Evolutionary conservation across 2,797 vertebrate genomes (phyloP).

Genomic region (Bovichtus diacanthus): DNA sequence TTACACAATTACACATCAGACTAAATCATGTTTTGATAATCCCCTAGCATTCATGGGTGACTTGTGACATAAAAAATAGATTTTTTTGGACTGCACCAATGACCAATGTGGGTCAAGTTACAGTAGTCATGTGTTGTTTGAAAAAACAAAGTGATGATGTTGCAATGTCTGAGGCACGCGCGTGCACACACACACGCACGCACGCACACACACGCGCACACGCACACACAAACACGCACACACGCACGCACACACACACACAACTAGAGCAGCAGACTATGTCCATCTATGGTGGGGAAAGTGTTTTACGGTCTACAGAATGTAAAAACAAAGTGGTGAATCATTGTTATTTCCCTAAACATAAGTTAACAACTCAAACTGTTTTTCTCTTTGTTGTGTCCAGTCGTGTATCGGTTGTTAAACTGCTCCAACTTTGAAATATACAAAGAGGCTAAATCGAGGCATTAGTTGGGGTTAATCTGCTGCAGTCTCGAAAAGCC

Average conservation of each 20-base stretch:
- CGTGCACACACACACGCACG: constrained; percentile 23
- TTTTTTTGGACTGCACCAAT: background rate
- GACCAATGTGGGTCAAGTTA: constrained; percentile 44
- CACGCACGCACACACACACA: constrained; percentile 17
- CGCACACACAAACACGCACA: constrained; percentile 20
- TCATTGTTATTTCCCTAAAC: constrained; percentile 42
- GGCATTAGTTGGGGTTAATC: background rate
- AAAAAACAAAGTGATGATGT: constrained; percentile 58
- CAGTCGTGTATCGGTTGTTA: constrained; percentile 4
- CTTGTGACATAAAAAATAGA: background rate
- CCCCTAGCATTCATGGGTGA: background rate
- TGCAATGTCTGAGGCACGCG: constrained; percentile 29
- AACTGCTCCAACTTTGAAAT: background rate
- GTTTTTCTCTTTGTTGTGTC: constrained; percentile 10
- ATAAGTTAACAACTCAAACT: constrained; percentile 11
- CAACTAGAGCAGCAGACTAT: constrained; percentile 27
- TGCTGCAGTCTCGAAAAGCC: background rate
- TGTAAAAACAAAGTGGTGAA: constrained; percentile 53
- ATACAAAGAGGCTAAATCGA: background rate
- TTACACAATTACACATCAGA: constrained; percentile 6
- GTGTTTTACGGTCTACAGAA: constrained; percentile 13
- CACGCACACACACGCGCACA: constrained; percentile 6
- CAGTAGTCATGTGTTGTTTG: constrained; percentile 58
- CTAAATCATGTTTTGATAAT: constrained; percentile 36
- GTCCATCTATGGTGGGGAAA: constrained; percentile 73